Evolutionary conservation across 2,888 invertebrate species (phyloP).

Genomic region (Sphecodes monilicornis): DNA sequence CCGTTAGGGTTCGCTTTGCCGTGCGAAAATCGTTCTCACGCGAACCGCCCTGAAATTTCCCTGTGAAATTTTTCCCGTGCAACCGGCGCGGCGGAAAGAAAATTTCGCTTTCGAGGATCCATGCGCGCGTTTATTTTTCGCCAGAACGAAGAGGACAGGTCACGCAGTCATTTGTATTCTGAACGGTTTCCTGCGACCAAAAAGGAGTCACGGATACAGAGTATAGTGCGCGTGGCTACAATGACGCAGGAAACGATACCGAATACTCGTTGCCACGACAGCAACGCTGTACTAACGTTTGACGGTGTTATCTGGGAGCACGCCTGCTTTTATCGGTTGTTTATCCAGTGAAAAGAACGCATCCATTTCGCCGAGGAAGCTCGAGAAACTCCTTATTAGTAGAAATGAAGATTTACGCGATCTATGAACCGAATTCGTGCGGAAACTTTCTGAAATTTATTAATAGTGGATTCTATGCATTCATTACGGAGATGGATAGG

Average conservation of each 20-base stretch:
- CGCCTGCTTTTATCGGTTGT: constrained; percentile 4
- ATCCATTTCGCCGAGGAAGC: not conserved
- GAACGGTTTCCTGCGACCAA: not conserved
- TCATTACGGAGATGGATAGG: too few relatives aligned
- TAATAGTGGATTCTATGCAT: too few relatives aligned
- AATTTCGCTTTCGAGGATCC: not conserved
- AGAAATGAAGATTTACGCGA: not conserved
- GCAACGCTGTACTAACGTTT: constrained; percentile 15
- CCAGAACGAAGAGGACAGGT: not conserved
- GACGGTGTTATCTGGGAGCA: not conserved
- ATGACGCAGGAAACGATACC: constrained; percentile 41
- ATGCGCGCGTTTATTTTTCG: not conserved
- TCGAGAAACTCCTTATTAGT: not conserved
- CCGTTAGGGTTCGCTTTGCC: constrained; percentile 15
- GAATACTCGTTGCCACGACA: constrained; percentile 26
- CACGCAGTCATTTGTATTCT: not conserved
- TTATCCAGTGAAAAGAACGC: constrained; percentile 12
- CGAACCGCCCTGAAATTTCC: not conserved
- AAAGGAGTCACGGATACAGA: constrained; percentile 15
- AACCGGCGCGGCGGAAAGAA: not conserved
- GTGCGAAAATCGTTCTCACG: constrained; percentile 9
- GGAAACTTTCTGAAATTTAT: constrained; percentile 16
- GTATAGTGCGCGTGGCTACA: not conserved
- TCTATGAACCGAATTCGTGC: not conserved
- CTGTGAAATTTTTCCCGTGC: not conserved